Base-by-base conservation (phyloP, 2,888 invertebrate species). In the Sinhomidia bicolor region DNA sequence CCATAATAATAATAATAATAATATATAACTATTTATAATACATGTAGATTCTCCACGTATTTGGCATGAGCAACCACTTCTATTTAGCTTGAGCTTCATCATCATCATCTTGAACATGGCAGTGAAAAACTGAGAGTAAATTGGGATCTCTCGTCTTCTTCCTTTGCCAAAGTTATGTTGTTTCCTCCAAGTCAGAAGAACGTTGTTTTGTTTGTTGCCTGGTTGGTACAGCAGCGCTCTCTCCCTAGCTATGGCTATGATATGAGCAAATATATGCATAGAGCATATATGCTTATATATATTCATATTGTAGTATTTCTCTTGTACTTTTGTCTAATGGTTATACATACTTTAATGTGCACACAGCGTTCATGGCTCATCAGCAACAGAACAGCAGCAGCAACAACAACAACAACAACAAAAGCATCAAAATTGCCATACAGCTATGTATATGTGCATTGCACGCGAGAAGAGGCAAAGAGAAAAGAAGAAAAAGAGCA, bases 41-140 rank as follows among this genome's bases (percentile, higher is more conserved):
- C 20, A 23, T 17, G 41, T 83, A 71, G 26, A 74, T 85, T 65
- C 78, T 78, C 57, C 85, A 65, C 78, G 32, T 71, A 83, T 78
- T 85, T 85, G 85, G 85, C 78, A 85, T 78, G 76, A 51, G n/a
- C 85, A 47, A 44, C 65, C 47, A n/a, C n/a, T n/a, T 51, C 62
- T 78, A 51, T 41, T 85, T 76, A 85, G 47, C 82, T 71, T 36
- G 36, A 36, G n/a, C 1, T 36, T 83, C 71, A 84, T 71, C 78
- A 84, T 60, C 26, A 78, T 71, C 82, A 54, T 47, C 54, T 26
- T 79, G 68, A 51, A 41, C 82, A 82, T 82, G 47, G 32, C 81
- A 80, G 80, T 54, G 80, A 85, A 62, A 57, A 85, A 78, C 47
- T 32, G 47, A 68, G 78, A 78, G 85, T 85, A 85, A 85, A 85